Conservation (phyloP, 2,888 invertebrate species). For the Melanostoma scalare region DNA sequence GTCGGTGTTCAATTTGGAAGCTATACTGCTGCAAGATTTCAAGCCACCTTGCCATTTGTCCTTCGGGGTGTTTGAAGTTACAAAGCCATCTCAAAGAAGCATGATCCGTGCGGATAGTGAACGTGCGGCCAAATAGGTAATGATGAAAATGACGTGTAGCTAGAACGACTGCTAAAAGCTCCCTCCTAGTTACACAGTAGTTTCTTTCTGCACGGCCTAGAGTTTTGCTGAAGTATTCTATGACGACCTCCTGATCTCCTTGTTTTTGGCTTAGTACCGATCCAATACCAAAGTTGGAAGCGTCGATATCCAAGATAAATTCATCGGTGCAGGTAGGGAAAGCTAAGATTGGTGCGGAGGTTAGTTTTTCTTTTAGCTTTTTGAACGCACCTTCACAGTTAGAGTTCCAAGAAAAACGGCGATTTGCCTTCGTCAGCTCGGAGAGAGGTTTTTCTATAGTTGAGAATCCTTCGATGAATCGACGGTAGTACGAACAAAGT, state of each 20-base stretch:
- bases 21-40: conserved; percentile 72
- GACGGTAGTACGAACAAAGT: conserved; percentile 1
- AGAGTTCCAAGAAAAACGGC: neutral
- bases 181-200: conserved; percentile 12
- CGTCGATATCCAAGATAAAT: conserved; percentile 14
- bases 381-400: neutral
- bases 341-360: conserved; percentile 2
- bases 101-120: conserved; percentile 76
- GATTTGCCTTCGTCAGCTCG: conserved; percentile 2
- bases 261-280: neutral
- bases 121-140: conserved; percentile 76
- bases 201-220: neutral
- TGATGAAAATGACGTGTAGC: conserved; percentile 75
- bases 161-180: conserved; percentile 64
- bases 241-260: neutral
- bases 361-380: conserved; percentile 13
- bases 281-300: neutral
- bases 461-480: conserved; percentile 9
- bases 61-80: conserved; percentile 77
- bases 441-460: neutral
- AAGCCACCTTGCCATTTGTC: conserved; percentile 75
- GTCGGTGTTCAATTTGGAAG: conserved; percentile 33
- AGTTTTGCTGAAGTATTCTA: neutral
- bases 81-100: conserved; percentile 77
- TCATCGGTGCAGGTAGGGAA: neutral